These are phyloP conservation scores for Rhinolophus ferrumequinum DNA, from an alignment of 2,113 vertebrate genomes.

Conservation along the genomic window DNA sequence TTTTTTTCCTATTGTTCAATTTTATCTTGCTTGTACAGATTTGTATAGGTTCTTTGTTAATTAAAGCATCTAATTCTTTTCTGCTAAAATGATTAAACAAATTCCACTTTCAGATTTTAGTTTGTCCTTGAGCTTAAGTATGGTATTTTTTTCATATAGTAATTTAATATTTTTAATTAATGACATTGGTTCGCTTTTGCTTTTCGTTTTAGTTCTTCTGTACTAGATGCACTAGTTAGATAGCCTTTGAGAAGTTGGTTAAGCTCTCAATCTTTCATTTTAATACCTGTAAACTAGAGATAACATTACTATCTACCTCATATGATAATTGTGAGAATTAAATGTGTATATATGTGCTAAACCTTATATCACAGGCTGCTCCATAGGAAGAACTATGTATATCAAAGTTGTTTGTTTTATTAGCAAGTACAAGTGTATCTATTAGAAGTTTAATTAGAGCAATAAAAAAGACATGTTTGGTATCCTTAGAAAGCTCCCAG, in stretches of 20 bases:
- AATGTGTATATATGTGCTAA: background rate
- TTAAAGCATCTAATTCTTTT: background rate
- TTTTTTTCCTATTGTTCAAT: background rate
- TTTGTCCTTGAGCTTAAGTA: background rate
- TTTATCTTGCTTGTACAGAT: background rate
- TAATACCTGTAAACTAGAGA: background rate
- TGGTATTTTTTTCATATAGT: background rate
- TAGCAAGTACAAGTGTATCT: background rate
- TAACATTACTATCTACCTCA: background rate
- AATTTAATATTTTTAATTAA: background rate
- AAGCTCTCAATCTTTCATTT: background rate
- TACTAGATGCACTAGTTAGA: background rate
- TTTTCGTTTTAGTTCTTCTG: background rate
- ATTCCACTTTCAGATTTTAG: background rate
- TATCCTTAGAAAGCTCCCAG: background rate
- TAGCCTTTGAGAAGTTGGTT: background rate
- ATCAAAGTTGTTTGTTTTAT: background rate
- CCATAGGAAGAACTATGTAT: background rate
- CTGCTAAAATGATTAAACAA: background rate
- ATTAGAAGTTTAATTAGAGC: background rate
- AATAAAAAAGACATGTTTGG: background rate
- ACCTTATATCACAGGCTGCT: background rate
- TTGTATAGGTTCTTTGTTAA: background rate
- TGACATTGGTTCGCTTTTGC: background rate
- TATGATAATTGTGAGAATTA: background rate